Base-by-base conservation (phyloP, 2,888 invertebrate genomes). In the Rhyacophila evoluta region DNA sequence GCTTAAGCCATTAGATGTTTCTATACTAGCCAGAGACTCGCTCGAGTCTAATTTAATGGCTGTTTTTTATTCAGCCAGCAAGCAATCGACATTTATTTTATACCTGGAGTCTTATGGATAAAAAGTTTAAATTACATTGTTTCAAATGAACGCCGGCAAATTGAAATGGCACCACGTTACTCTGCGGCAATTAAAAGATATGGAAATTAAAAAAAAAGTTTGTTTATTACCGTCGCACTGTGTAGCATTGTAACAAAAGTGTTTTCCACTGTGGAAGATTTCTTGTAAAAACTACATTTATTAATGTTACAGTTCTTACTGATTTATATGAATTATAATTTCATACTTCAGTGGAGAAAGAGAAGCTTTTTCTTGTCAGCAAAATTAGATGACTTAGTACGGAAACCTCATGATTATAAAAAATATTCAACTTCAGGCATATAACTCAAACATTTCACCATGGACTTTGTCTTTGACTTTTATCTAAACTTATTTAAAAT, bases 11-110 rank as follows among this genome's bases (percentile, higher is more conserved):
- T 76, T 71, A 69, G 69, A 29, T 15, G 29, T 15, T 69, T 29
- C 19, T 69, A 33, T 33, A 28, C 33, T 69, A n/a, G 19, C 3
- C 33, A 55, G 76, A 12, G 38, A 38, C 69, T 27, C 38, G 69
- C 28, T 38, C 38, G 19, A 39, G 15, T n/a, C 38, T n/a, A 28
- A 15, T 69, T 75, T 75, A 70, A 69, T 38, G 69, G 5, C 39
- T 19, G 15, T 68, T 75, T 75, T 75, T 75, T 39, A 75, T 75
- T 69, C 75, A 75, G 37, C 69, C 75, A 28, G 25, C n/a, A 19
- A 39, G 55, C 25, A 55, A 55, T 55, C 55, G 55, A 55, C 55
- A 25, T 55, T 55, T 55, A 55, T 55, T 55, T 55, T 55, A 55
- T 25, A 55, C 55, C 55, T 55, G 55, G 19, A 55, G 55, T 55